A percentile compares a stretch with the other conserved stretches of the same genome.
These are phyloP conservation scores for Acrossocheilus fasciatus DNA, from an alignment of 2,797 vertebrate species.

Conservation along the genomic window DNA sequence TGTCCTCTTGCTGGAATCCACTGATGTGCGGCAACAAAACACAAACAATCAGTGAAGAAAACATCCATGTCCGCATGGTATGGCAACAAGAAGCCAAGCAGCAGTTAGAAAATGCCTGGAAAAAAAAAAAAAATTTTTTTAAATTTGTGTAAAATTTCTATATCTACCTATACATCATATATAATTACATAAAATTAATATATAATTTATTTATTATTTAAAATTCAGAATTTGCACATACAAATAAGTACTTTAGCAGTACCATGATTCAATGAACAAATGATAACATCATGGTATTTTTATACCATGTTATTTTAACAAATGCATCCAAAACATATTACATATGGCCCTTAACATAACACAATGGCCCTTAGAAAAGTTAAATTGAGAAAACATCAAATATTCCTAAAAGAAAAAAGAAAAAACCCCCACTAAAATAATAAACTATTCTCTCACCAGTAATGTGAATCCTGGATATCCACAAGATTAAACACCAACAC, in stretches of 20 bases:
- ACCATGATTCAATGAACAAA: neutral
- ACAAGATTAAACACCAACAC: slow-evolving; percentile 5
- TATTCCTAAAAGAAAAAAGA: neutral
- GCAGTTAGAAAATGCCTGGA: slow-evolving; percentile 1
- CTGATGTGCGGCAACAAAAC: slow-evolving; percentile 44
- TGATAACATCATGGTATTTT: neutral
- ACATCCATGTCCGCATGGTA: slow-evolving; percentile 58
- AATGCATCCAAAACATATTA: neutral
- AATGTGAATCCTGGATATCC: neutral
- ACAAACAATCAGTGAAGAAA: slow-evolving; percentile 45
- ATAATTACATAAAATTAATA: neutral
- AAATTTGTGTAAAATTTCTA: neutral
- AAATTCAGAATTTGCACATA: neutral
- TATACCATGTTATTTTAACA: neutral
- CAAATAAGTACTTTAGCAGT: neutral
- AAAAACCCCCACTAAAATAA: neutral
- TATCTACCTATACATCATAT: neutral
- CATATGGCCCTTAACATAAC: neutral
- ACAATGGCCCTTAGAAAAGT: neutral
- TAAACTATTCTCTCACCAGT: slow-evolving; percentile 1
- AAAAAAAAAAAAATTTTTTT: neutral
- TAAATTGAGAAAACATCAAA: neutral
- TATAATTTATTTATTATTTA: neutral
- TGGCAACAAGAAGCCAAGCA: slow-evolving; percentile 10
- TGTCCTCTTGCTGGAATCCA: slow-evolving; percentile 55